phyloP scores from a whole-genome alignment of 2,797 vertebrate species.

The Hypotaenidia philippensis region DNA sequence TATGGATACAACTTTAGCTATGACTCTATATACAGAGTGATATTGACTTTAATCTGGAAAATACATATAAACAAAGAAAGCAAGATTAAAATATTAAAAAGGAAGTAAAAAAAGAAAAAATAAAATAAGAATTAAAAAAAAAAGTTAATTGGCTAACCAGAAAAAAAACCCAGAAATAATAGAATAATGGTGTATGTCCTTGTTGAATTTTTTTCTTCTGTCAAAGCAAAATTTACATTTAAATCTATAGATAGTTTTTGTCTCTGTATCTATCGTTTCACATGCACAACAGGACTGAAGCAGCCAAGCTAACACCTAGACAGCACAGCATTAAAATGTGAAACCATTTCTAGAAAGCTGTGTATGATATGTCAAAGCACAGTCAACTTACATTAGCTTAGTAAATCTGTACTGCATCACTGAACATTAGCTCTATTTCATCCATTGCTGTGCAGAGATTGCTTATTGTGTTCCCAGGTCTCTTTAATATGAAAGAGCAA shows the following conservation, averaged over 20 bases:
- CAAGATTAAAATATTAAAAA: neutral
- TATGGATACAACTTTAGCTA: no score
- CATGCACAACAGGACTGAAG: neutral
- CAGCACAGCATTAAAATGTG: neutral
- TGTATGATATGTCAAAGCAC: conserved; percentile 17
- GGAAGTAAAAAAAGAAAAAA: no score
- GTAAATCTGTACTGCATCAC: conserved; percentile 55
- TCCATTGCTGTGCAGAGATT: conserved; percentile 51
- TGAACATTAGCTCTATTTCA: conserved; percentile 68
- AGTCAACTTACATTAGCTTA: conserved; percentile 47
- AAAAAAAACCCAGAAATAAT: neutral
- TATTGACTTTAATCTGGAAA: neutral
- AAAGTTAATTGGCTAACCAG: neutral
- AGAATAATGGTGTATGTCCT: neutral
- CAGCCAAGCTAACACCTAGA: neutral
- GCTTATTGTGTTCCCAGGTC: conserved; percentile 55
- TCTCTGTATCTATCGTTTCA: neutral
- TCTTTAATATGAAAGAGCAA: conserved; percentile 64
- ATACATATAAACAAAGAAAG: neutral
- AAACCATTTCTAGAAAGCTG: conserved; percentile 40
- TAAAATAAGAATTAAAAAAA: neutral
- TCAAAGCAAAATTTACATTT: neutral
- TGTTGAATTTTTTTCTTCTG: neutral
- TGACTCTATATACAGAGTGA: neutral
- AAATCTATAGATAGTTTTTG: neutral